Evolutionary conservation across 2,888 invertebrate genomes (phyloP), one percentile per base, ranked within the genome.

Genomic region (Dione vanillae): DNA sequence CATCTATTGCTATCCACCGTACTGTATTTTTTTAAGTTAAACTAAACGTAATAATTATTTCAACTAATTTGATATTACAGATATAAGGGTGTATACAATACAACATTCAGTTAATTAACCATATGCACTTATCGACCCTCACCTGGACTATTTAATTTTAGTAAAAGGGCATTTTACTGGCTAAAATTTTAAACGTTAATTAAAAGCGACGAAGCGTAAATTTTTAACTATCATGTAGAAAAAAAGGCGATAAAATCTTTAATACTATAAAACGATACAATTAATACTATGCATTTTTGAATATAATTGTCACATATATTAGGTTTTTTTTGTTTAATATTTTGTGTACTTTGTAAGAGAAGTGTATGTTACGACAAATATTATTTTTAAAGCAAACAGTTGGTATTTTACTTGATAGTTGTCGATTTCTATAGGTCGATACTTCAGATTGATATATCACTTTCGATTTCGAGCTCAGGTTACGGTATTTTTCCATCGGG

Each of bases 31-130:
- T 27, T 27, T 27, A 27, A 27, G 5, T 27, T 27, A 27, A 3
- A 5, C 5, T 5, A 54, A 35, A 16, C 10, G n/a, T 9, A 49
- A 49, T 64, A 6, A 64, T 37, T 14, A 64, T 19, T 64, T 19
- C 20, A 59, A 14, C 65, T 37, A 54, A 37, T 37, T 37, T 37
- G 6, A 54, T 54, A 16, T n/a, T 43, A 59, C 47, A 19, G 2
- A 35, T 12, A 64, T 12, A 10, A 43, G 20, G 14, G 41, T 40
- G 20, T 37, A 37, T 37, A 35, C 2, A 9, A 69, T 54, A 52
- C 51, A 73, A 61, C 74, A 71, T 75, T 61, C 66, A 69, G 70
- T 72, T 77, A 76, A 76, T 76, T 71, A 75, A 54, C 70, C 69
- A 70, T 72, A 73, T 76, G 77, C 75, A 77, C 68, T 75, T 45